Base-by-base conservation (phyloP, 2,888 invertebrate genomes). In the Drosophila kambysellisi region DNA sequence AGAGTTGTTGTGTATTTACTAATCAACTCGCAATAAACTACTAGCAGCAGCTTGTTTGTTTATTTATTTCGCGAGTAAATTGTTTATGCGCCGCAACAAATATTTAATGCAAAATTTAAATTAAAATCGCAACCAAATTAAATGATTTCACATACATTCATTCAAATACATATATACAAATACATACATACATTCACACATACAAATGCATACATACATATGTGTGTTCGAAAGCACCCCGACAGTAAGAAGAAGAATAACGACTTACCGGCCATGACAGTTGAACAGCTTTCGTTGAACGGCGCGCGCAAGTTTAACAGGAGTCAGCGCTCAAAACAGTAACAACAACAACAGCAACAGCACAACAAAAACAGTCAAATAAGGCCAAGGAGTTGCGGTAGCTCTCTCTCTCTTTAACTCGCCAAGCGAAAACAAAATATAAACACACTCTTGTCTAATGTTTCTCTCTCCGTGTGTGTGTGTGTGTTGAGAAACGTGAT, bases 181-280 rank as follows among this genome's bases (percentile, higher is more conserved):
- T 51, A 25, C 12, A 25, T 11, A 15, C 12, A 52, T 35, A 52
- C 15, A 25, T 25, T 25, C 20, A 53, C 20, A 53, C 17, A 60
- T 35, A n/a, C 29, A 35, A 20, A 37, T 15, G 17, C 15, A 51
- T 29, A 9, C 5, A 29, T 37, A 39, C 25, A 33, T 2, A 32
- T 25, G 25, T 33, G 32, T 8, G 5, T 61, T 46, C 30, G 41
- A 43, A 72, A 56, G 51, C 58, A 64, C 51, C n/a, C 37, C 39
- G 71, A 69, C 51, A 50, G 57, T 59, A 56, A 61, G 43, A 51
- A 56, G 56, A 59, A 68, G 65, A 79, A 62, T 71, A 35, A 25
- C 58, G 54, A 84, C 96, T 96, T 96, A 96, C 96, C 96, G 96
- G 96, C 96, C 96, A 96, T 96, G 95, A 95, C 96, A 96, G 95